Percentiles rank a stretch among this genome's conserved stretches.
phyloP scores from a whole-genome alignment of 1,140 invertebrate species.

The Drosophila tsacasi region DNA sequence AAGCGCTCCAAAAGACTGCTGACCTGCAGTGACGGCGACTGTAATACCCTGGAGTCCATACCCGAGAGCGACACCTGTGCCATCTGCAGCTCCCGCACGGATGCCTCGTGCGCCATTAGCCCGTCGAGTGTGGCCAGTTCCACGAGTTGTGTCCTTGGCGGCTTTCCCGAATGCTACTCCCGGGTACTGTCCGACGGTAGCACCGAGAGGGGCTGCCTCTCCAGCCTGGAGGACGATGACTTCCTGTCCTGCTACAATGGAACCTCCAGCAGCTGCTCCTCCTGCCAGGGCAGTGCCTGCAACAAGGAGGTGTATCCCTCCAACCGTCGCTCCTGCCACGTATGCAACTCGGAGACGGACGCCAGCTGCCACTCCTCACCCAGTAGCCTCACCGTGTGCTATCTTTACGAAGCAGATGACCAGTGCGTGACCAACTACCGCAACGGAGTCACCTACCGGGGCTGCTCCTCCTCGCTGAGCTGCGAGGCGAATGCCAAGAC shows the following conservation, averaged over 20 bases:
- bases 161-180: slow-evolving; percentile 71
- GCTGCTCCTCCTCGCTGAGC: slow-evolving; percentile 59
- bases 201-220: slow-evolving; percentile 78
- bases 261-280: slow-evolving; percentile 50
- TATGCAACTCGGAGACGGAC: slow-evolving; percentile 67
- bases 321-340: slow-evolving; percentile 64
- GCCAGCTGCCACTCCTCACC: slow-evolving; percentile 52
- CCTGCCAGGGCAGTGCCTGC: slow-evolving; percentile 63
- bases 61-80: slow-evolving; percentile 53
- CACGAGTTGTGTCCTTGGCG: slow-evolving; percentile 43
- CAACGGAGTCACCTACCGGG: slow-evolving; percentile 63
- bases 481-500: slow-evolving; percentile 63
- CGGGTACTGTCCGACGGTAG: slow-evolving; percentile 62
- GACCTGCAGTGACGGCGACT: slow-evolving; percentile 57
- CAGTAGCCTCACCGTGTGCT: slow-evolving; percentile 60
- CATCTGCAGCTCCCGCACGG: slow-evolving; percentile 75
- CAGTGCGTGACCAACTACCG: slow-evolving; percentile 67
- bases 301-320: slow-evolving; percentile 62
- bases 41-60: slow-evolving; percentile 64
- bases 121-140: slow-evolving; percentile 41
- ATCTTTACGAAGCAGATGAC: slow-evolving; percentile 53
- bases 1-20: slow-evolving; percentile 56
- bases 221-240: slow-evolving; percentile 73
- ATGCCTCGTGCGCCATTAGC: slow-evolving; percentile 59
- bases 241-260: slow-evolving; percentile 74